A percentile compares a stretch with the other conserved stretches of the same genome.
These are phyloP conservation scores for Festucalex cinctus DNA, from an alignment of 2,113 vertebrate species.

Conservation along the genomic window DNA sequence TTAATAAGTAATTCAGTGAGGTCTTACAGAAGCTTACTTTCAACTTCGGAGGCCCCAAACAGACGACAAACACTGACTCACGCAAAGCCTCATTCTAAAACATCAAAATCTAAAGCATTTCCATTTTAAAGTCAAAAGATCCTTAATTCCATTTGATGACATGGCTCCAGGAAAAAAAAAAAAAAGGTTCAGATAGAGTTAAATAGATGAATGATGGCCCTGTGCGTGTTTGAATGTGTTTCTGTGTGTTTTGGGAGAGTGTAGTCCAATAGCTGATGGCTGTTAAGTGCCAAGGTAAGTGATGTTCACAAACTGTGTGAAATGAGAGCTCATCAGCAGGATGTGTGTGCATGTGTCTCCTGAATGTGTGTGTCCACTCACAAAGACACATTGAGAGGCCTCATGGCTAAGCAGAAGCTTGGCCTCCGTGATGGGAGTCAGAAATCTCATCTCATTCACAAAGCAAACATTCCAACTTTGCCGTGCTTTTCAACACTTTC, in stretches of 20 bases:
- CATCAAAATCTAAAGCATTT: not conserved
- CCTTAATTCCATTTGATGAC: conserved; percentile 10
- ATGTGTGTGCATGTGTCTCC: conserved; percentile 9
- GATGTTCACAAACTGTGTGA: conserved; percentile 40
- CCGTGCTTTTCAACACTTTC: conserved; percentile 56
- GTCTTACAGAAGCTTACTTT: conserved; percentile 19
- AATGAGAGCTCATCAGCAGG: conserved; percentile 40
- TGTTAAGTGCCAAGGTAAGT: conserved; percentile 19
- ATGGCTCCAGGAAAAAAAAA: conserved; percentile 15
- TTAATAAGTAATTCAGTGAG: conserved; percentile 7
- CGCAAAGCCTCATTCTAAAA: conserved; percentile 8
- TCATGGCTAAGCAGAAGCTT: conserved; percentile 31
- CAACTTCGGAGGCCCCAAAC: not conserved
- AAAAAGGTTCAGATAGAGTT: not conserved
- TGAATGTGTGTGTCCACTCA: conserved; percentile 20
- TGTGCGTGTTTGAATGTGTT: conserved; percentile 5
- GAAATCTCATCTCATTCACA: conserved; percentile 58
- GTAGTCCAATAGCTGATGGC: conserved; percentile 21
- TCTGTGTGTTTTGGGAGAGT: conserved; percentile 24
- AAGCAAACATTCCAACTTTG: conserved; percentile 58
- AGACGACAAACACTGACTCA: not conserved
- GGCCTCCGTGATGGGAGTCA: conserved; percentile 47
- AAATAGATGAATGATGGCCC: conserved; percentile 20
- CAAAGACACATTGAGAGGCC: conserved; percentile 56
- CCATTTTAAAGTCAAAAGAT: conserved; percentile 7